Evolutionary conservation across 2,888 invertebrate species (phyloP).

Genomic region (Sesamia inferens): DNA sequence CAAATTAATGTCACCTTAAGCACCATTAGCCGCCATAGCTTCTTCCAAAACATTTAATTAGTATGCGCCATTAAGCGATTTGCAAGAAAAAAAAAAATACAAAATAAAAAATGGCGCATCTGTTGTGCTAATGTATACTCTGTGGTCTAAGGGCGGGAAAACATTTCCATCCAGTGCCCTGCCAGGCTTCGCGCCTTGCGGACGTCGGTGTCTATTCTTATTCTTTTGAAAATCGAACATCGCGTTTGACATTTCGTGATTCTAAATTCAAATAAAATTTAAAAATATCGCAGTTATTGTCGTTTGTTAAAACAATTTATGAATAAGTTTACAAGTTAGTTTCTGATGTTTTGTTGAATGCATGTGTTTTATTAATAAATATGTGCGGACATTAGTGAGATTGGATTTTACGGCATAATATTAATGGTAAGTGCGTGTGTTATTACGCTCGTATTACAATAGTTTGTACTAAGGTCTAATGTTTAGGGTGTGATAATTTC

Average conservation of each 20-base stretch:
- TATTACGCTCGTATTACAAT: slow-evolving; percentile 45
- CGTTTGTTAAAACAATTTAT: slow-evolving; percentile 27
- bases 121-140: slow-evolving; percentile 69
- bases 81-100: slow-evolving; percentile 40
- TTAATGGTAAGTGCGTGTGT: slow-evolving; percentile 68
- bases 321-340: slow-evolving; percentile 20
- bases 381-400: slow-evolving; percentile 66
- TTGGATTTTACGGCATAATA: slow-evolving; percentile 70
- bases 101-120: slow-evolving; percentile 61
- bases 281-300: slow-evolving; percentile 24
- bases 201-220: slow-evolving; percentile 68
- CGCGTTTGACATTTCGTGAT: slow-evolving; percentile 64
- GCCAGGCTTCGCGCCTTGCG: slow-evolving; percentile 73
- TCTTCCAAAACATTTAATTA: slow-evolving; percentile 60
- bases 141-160: slow-evolving; percentile 81
- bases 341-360: slow-evolving; percentile 40
- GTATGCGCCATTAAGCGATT: slow-evolving; percentile 60
- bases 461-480: slow-evolving; percentile 27
- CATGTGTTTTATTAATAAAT: slow-evolving; percentile 29
- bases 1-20: slow-evolving; percentile 58
- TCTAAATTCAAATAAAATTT: slow-evolving; percentile 20
- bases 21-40: slow-evolving; percentile 56
- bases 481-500: slow-evolving; percentile 5
- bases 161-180: slow-evolving; percentile 78
- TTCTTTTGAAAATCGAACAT: slow-evolving; percentile 72